Conservation (phyloP, 2,888 invertebrate genomes). For the Muschampia plurimacula region DNA sequence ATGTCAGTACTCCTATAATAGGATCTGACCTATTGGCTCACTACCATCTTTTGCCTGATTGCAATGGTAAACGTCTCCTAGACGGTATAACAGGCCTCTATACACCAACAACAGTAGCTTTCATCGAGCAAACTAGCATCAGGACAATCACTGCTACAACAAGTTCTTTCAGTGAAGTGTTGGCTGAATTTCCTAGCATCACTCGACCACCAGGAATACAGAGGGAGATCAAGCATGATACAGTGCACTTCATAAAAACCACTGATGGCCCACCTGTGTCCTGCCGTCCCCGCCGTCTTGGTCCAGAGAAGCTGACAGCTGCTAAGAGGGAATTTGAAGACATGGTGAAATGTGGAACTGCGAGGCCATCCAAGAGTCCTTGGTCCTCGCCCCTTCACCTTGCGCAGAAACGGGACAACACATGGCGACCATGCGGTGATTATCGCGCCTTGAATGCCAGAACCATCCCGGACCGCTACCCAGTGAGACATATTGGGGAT, state of each 20-base stretch:
- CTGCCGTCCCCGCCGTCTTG: conserved; percentile 21
- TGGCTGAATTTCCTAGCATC: conserved; percentile 12
- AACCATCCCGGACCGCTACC: conserved; percentile 8
- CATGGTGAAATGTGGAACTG: conserved; percentile 10
- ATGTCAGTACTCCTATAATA: conserved; percentile 40
- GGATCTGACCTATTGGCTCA: conserved; percentile 41
- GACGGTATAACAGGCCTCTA: conserved; percentile 34
- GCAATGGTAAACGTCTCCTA: conserved; percentile 16
- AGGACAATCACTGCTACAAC: conserved; percentile 17
- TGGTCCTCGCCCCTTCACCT: conserved; percentile 19
- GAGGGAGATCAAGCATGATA: conserved; percentile 9
- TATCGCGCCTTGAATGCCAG: conserved; percentile 21
- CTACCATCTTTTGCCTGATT: conserved; percentile 42
- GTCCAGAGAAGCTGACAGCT: conserved; percentile 1
- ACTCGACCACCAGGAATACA: conserved; percentile 10
- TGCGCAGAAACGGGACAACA: neutral
- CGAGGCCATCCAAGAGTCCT: conserved; percentile 19
- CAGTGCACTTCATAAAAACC: conserved; percentile 18
- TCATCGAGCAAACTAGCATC: conserved; percentile 16
- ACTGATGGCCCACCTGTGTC: conserved; percentile 18
- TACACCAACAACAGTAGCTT: conserved; percentile 5
- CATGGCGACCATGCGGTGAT: conserved; percentile 22
- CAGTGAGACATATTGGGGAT: conserved; percentile 16
- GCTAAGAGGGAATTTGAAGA: conserved; percentile 25
- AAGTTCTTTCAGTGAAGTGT: neutral